Conservation (phyloP, 2,113 vertebrate species). For the Malurus elegans region DNA sequence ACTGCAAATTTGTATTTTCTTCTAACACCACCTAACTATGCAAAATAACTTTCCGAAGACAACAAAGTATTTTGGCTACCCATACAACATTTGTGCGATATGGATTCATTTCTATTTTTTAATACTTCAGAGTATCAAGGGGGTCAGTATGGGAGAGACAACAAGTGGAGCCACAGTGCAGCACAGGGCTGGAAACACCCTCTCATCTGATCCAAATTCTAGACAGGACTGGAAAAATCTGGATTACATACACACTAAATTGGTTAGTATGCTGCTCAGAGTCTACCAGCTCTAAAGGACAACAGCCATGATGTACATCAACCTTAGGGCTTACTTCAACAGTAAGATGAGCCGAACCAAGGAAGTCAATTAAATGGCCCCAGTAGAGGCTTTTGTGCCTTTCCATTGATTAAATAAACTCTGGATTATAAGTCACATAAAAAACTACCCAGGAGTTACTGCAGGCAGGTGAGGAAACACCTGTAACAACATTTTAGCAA, state of each 20-base stretch:
- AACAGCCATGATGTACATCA: not conserved
- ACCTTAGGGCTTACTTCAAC: not conserved
- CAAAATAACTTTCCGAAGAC: not conserved
- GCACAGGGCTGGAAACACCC: not conserved
- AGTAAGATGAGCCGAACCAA: not conserved
- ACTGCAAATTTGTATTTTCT: not conserved
- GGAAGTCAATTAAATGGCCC: not conserved
- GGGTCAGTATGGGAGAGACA: not conserved
- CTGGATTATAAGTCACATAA: not conserved
- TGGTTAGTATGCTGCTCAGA: not conserved
- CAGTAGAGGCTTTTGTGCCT: not conserved
- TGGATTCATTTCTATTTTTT: not conserved
- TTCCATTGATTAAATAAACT: not conserved
- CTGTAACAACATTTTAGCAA: not conserved
- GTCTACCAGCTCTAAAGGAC: not conserved
- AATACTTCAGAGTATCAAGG: not conserved
- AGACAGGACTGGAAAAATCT: not conserved
- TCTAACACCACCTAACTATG: not conserved
- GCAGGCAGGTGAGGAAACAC: not conserved
- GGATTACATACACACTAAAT: not conserved
- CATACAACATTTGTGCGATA: not conserved
- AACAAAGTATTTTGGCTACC: not conserved
- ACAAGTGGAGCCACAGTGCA: not conserved
- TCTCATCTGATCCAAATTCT: not conserved
- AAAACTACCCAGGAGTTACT: not conserved